These are phyloP conservation scores for Agrypnus murinus DNA, from an alignment of 2,888 invertebrate species.

Conservation along the genomic window DNA sequence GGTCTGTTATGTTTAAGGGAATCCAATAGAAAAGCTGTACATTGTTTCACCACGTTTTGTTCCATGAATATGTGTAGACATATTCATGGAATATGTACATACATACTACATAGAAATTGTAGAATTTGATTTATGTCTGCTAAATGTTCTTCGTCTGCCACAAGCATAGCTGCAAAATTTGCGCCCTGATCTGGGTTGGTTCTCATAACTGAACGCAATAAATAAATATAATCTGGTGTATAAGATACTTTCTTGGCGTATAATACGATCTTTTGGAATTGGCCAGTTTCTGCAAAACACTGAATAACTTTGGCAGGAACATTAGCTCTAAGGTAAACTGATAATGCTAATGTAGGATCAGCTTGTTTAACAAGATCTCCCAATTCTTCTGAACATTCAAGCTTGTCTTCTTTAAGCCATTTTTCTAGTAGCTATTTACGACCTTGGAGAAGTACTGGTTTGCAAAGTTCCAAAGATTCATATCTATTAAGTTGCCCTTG, in stretches of 20 bases:
- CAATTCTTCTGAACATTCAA: constrained; percentile 98
- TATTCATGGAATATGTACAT: no score
- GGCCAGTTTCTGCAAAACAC: constrained; percentile 99
- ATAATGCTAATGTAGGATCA: constrained; percentile 96
- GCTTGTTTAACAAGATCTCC: constrained; percentile 98
- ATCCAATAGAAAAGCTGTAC: constrained; percentile 97
- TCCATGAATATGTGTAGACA: constrained; percentile 99
- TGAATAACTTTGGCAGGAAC: constrained; percentile 98
- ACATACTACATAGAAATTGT: no score
- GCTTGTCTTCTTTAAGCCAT: constrained; percentile 98
- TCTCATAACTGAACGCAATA: constrained; percentile 96
- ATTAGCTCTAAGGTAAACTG: constrained; percentile 97
- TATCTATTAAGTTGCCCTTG: constrained; percentile 98
- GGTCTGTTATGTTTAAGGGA: constrained; percentile 98
- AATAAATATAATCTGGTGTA: constrained; percentile 97
- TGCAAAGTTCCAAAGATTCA: constrained; percentile 97
- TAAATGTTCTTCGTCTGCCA: constrained; percentile 97
- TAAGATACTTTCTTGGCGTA: constrained; percentile 98
- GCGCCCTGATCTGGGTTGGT: constrained; percentile 98
- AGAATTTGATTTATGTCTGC: constrained; percentile 99
- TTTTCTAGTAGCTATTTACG: constrained; percentile 98
- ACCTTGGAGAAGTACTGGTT: constrained; percentile 96
- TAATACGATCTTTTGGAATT: constrained; percentile 99
- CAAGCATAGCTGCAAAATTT: constrained; percentile 94
- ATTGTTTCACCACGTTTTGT: constrained; percentile 98